phyloP scores from a whole-genome alignment of 2,888 invertebrate genomes.

The Oasisia sp. region DNA sequence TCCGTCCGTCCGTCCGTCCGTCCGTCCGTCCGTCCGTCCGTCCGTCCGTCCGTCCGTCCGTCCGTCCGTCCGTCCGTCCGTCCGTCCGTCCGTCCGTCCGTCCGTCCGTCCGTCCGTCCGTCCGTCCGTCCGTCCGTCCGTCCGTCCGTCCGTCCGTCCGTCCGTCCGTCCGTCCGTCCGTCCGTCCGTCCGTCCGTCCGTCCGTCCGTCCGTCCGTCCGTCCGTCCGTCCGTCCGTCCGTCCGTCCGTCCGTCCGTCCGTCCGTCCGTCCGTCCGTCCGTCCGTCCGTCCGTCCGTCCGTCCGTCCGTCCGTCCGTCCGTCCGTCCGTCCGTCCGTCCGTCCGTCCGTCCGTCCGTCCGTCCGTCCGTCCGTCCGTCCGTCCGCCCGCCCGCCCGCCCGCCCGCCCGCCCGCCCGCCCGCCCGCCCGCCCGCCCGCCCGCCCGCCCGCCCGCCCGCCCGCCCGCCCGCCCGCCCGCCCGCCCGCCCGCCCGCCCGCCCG shows the following conservation, averaged over 20 bases:
- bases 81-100: background rate
- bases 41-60: background rate
- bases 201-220: too few relatives aligned
- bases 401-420: background rate
- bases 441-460: background rate
- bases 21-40: background rate
- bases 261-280: too few relatives aligned
- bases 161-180: background rate
- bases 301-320: too few relatives aligned
- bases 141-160: background rate
- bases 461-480: background rate
- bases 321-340: too few relatives aligned
- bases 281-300: too few relatives aligned
- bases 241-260: too few relatives aligned
- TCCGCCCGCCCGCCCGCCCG: background rate
- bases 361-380: background rate
- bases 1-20: background rate
- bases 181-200: too few relatives aligned
- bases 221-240: too few relatives aligned
- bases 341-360: background rate
- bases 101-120: too few relatives aligned
- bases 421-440: background rate
- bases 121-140: background rate
- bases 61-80: background rate
- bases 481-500: background rate